Percentiles rank a stretch among this genome's conserved stretches.
These are phyloP conservation scores for Adoxophyes honmai DNA, from an alignment of 1,140 invertebrate genomes.

Conservation along the genomic window DNA sequence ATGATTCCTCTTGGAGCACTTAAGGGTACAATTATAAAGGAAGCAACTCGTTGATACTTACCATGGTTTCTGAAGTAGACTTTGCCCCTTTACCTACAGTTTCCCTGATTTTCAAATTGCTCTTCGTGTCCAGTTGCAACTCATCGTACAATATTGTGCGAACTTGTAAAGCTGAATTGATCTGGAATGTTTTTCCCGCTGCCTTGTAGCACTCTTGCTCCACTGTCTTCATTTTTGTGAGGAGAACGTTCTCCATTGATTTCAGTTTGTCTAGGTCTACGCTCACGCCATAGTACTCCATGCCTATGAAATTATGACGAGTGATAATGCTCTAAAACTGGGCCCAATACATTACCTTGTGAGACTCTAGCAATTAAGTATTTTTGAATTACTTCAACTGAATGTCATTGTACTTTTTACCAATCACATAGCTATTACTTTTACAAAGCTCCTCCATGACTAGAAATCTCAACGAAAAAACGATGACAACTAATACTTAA, in stretches of 20 bases:
- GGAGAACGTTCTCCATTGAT: slow-evolving; percentile 56
- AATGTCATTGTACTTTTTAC: too few species aligned
- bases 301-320: slow-evolving; percentile 39
- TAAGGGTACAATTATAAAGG: background rate
- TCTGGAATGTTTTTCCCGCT: slow-evolving; percentile 71
- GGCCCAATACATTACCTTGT: slow-evolving; percentile 13
- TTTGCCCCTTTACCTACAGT: slow-evolving; percentile 71
- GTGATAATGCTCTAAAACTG: slow-evolving; percentile 11
- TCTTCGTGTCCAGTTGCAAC: slow-evolving; percentile 72
- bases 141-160: slow-evolving; percentile 78
- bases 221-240: slow-evolving; percentile 54
- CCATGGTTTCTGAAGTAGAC: slow-evolving; percentile 78
- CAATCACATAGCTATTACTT: too few species aligned
- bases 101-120: slow-evolving; percentile 61
- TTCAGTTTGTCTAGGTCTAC: slow-evolving; percentile 67
- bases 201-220: slow-evolving; percentile 68
- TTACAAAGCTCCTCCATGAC: too few species aligned
- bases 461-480: too few species aligned
- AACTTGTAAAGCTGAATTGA: slow-evolving; percentile 76
- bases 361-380: background rate
- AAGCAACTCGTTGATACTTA: slow-evolving; percentile 23
- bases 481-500: too few species aligned
- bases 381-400: too few species aligned
- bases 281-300: slow-evolving; percentile 69
- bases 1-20: too few species aligned